phyloP scores from a whole-genome alignment of 2,888 invertebrate genomes.

The Drosophila anomalipes region DNA sequence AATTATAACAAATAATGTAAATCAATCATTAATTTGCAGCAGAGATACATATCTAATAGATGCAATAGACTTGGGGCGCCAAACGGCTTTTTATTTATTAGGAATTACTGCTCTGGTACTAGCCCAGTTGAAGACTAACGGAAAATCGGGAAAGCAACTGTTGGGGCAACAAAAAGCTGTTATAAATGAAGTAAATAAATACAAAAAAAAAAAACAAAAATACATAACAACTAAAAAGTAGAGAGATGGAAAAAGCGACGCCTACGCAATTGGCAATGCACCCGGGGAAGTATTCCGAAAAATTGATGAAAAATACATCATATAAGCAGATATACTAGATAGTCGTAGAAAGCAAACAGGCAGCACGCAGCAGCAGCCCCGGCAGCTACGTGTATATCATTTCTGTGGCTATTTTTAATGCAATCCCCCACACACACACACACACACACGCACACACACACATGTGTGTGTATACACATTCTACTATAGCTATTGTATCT shows the following conservation, averaged over 20 bases:
- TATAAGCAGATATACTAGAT: conserved; percentile 26
- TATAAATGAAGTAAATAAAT: conserved; percentile 64
- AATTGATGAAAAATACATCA: conserved; percentile 68
- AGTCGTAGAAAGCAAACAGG: conserved; percentile 15
- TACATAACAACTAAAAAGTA: background rate
- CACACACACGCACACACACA: background rate
- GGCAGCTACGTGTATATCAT: conserved; percentile 67
- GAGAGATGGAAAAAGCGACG: conserved; percentile 24
- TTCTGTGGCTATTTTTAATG: conserved; percentile 70
- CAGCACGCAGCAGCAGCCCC: conserved; percentile 30
- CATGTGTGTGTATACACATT: background rate
- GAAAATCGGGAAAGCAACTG: conserved; percentile 21
- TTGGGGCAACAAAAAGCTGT: conserved; percentile 51
- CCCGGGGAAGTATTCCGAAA: conserved; percentile 26
- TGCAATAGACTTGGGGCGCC: conserved; percentile 59
- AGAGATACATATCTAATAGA: conserved; percentile 62
- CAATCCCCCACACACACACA: conserved; percentile 36
- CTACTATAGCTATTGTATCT: conserved; percentile 50
- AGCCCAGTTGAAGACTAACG: conserved; percentile 47
- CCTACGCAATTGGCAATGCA: conserved; percentile 55
- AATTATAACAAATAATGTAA: conserved; percentile 25
- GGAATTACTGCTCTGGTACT: conserved; percentile 48
- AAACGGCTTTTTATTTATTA: conserved; percentile 52
- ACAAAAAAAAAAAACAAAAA: conserved; percentile 4
- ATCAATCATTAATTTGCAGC: conserved; percentile 68